Base-by-base conservation (phyloP, 2,797 vertebrate species). In the Alcedo atthis region DNA sequence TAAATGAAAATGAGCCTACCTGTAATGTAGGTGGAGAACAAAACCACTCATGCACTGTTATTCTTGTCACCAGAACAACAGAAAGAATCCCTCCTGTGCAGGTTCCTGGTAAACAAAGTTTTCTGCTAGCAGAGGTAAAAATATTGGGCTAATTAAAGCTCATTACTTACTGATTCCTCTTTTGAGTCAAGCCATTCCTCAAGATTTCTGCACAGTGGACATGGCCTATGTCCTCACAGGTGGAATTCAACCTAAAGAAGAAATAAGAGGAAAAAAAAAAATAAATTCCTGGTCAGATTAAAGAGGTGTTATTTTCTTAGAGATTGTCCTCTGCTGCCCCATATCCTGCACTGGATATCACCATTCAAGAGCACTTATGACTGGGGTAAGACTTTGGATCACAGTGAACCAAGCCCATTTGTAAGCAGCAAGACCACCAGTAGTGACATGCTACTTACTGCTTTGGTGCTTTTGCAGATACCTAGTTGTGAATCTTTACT, bases 371-470 rank as follows among this genome's bases (percentile, higher is more conserved):
- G 18, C 5, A 7, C 15, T 64, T 19, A 2, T 4, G 21, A 17
- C 1, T 58, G 26, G 18, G 54, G 26, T 30, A 6, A 71, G 37
- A 10, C 15, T 32, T 25, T 7, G 5, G 46, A 19, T 42, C 22
- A 21, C 58, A 28, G 58, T 0, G 30, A 71, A 14, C 12, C 13
- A 45, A 48, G 21, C 26, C 19, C 33, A 12, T 71, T 46, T 64
- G 46, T 49, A 73, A 81, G 42, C 53, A 75, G 54, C 54, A 78
- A 74, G 12, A 67, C 6, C 61, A 70, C 16, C 11, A 45, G 64
- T 8, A 37, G 33, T 0, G 1, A 43, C 0, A 0, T 32, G 42
- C 15, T 73, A 7, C 32, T 71, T 53, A 4, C 30, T 40, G 32
- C 55, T 74, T 40, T 30, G 78, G 37, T 54, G 43, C 14, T 83